A percentile compares a stretch with the other conserved stretches of the same genome.
phyloP scores from a whole-genome alignment of 1,140 invertebrate genomes.

The Battus philenor region DNA sequence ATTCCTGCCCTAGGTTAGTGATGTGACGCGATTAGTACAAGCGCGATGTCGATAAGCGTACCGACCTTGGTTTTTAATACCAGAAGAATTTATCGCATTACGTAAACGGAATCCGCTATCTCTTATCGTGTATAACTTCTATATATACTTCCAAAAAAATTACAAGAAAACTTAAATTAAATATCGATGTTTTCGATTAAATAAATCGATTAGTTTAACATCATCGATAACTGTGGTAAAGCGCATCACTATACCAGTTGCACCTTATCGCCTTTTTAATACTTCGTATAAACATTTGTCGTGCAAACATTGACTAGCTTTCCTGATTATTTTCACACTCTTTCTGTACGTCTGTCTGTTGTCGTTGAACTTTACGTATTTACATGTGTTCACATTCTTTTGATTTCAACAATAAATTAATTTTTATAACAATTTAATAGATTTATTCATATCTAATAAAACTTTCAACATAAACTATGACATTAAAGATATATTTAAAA shows the following conservation, averaged over 20 bases:
- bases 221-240: constrained; percentile 19
- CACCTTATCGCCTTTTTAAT: constrained; percentile 64
- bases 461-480: no score
- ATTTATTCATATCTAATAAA: no score
- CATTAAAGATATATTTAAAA: no score
- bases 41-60: constrained; percentile 27
- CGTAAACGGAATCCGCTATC: neutral
- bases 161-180: no score
- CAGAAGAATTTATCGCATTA: constrained; percentile 1
- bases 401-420: no score
- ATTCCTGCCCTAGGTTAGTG: constrained; percentile 62
- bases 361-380: constrained; percentile 4
- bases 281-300: constrained; percentile 51
- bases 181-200: no score
- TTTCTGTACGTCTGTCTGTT: constrained; percentile 18
- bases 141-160: no score
- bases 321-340: constrained; percentile 23
- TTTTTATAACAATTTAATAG: no score
- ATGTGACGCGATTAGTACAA: constrained; percentile 23
- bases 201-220: no score
- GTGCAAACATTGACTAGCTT: constrained; percentile 40
- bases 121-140: neutral
- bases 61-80: constrained; percentile 7
- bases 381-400: neutral
- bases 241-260: constrained; percentile 31